These are phyloP conservation scores for Epinotia bilunana DNA, from an alignment of 2,888 invertebrate genomes.

Conservation along the genomic window DNA sequence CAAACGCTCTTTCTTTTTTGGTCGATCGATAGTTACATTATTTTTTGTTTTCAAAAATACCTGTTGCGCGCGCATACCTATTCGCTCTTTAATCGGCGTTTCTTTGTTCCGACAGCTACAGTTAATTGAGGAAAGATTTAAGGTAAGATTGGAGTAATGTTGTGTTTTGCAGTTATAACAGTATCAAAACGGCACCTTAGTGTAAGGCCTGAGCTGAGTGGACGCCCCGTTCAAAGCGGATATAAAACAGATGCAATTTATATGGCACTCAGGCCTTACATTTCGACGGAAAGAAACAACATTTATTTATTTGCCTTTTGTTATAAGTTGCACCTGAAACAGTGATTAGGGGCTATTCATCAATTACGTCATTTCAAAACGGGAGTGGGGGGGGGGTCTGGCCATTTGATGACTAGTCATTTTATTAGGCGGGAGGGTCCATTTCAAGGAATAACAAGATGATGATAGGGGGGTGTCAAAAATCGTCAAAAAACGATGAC, in stretches of 20 bases:
- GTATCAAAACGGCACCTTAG: not conserved
- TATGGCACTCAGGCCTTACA: too few relatives aligned
- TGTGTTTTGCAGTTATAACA: not conserved
- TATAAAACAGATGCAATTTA: too few relatives aligned
- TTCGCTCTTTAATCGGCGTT: not conserved
- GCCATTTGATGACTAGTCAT: too few relatives aligned
- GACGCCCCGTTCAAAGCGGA: too few relatives aligned
- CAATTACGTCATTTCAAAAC: too few relatives aligned
- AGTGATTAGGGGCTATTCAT: too few relatives aligned
- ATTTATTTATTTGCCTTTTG: not conserved
- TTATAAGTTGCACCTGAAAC: not conserved
- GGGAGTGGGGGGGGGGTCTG: too few relatives aligned
- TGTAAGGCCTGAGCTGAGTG: too few relatives aligned
- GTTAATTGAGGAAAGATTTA: not conserved
- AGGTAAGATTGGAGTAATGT: constrained; percentile 12
- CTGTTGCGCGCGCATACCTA: constrained; percentile 21
- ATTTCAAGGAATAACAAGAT: too few relatives aligned
- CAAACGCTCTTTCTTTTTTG: not conserved
- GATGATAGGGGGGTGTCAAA: too few relatives aligned
- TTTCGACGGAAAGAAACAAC: not conserved
- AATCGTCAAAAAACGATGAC: too few relatives aligned
- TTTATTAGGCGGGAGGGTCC: too few relatives aligned
- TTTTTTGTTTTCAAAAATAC: constrained; percentile 28
- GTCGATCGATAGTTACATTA: constrained; percentile 43
- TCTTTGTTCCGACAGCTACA: constrained; percentile 4